These are phyloP conservation scores for Tiphia femorata DNA, from an alignment of 2,888 invertebrate genomes.

Conservation along the genomic window DNA sequence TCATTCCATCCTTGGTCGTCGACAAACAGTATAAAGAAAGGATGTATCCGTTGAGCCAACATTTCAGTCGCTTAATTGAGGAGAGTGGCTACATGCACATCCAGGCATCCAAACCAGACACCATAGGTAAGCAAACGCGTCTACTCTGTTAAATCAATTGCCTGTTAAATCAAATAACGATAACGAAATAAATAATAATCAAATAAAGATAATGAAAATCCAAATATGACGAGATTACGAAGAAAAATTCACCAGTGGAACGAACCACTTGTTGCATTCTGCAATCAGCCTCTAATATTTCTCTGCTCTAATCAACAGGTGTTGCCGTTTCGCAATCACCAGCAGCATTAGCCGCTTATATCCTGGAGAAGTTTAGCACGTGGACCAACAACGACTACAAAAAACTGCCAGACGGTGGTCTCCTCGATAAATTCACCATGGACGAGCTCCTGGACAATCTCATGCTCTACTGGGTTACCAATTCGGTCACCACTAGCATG, in stretches of 20 bases:
- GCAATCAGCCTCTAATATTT: no score
- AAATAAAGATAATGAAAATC: neutral
- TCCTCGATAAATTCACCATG: slow-evolving; percentile 76
- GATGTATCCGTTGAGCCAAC: slow-evolving; percentile 71
- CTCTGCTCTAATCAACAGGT: no score
- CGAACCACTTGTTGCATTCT: no score
- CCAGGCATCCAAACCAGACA: slow-evolving; percentile 91
- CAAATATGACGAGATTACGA: neutral
- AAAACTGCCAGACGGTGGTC: slow-evolving; percentile 75
- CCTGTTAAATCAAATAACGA: no score
- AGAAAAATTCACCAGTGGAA: no score
- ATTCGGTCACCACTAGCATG: slow-evolving; percentile 80
- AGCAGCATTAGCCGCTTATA: slow-evolving; percentile 88
- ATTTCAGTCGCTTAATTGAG: slow-evolving; percentile 56
- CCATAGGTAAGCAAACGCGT: slow-evolving; percentile 85
- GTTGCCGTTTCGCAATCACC: slow-evolving; percentile 84
- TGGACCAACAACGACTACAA: slow-evolving; percentile 76
- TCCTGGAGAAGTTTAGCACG: slow-evolving; percentile 88
- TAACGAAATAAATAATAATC: no score
- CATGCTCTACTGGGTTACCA: slow-evolving; percentile 86
- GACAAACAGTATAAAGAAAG: slow-evolving; percentile 70
- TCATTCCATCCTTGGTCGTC: slow-evolving; percentile 74
- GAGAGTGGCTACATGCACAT: slow-evolving; percentile 79
- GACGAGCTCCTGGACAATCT: slow-evolving; percentile 83
- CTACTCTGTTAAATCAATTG: neutral